phyloP scores from a whole-genome alignment of 2,797 vertebrate species.

The Trachurus trachurus region DNA sequence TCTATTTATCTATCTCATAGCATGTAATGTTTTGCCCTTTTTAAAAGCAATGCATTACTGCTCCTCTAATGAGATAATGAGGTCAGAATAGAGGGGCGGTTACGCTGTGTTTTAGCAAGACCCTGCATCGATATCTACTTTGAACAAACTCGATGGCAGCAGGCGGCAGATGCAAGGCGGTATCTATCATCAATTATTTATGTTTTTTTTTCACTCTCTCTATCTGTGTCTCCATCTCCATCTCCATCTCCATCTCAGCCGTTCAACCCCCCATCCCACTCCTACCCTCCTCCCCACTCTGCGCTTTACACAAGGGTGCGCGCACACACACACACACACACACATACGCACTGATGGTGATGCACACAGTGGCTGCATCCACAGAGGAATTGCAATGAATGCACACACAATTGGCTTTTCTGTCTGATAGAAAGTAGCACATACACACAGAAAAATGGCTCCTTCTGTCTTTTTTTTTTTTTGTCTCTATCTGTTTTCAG shows the following conservation, averaged over 20 bases:
- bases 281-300: slow-evolving; percentile 16
- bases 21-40: slow-evolving; percentile 43
- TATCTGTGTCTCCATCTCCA: slow-evolving; percentile 69
- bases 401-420: slow-evolving; percentile 55
- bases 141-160: slow-evolving; percentile 75
- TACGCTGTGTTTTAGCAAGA: slow-evolving; percentile 51
- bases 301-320: slow-evolving; percentile 47
- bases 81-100: slow-evolving; percentile 68
- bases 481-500: slow-evolving; percentile 27
- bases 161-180: slow-evolving; percentile 79
- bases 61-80: slow-evolving; percentile 70
- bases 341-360: slow-evolving; percentile 24
- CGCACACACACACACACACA: slow-evolving; percentile 45
- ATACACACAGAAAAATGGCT: slow-evolving; percentile 46
- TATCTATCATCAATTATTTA: slow-evolving; percentile 86
- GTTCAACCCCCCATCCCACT: slow-evolving; percentile 16
- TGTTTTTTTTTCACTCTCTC: slow-evolving; percentile 66
- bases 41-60: slow-evolving; percentile 57
- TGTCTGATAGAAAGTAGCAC: slow-evolving; percentile 42
- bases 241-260: slow-evolving; percentile 48
- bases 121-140: slow-evolving; percentile 72
- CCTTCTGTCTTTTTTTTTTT: slow-evolving; percentile 22
- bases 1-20: slow-evolving; percentile 48
- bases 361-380: slow-evolving; percentile 55
- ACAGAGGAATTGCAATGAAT: slow-evolving; percentile 56